Conservation (phyloP, 1,140 invertebrate genomes). For the Globodera rostochiensis region DNA sequence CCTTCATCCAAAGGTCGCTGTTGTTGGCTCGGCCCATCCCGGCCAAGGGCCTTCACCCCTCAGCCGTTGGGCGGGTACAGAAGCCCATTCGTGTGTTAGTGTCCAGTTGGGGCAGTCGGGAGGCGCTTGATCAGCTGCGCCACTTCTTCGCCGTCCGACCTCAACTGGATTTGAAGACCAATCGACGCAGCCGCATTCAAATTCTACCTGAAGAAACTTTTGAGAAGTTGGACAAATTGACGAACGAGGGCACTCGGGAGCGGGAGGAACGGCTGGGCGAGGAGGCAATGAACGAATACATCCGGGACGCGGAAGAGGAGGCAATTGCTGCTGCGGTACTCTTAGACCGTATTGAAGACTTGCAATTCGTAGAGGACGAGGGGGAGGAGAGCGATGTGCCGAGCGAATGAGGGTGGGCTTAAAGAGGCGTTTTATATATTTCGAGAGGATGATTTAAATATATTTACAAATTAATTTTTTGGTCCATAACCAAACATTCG, state of each 20-base stretch:
- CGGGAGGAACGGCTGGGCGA: slow-evolving; percentile 5
- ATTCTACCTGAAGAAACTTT: slow-evolving; percentile 26
- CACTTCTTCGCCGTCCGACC: slow-evolving; percentile 19
- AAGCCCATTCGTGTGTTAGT: slow-evolving; percentile 21
- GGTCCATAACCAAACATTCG: too few species aligned
- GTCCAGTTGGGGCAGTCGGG: slow-evolving; percentile 7
- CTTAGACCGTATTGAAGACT: background rate
- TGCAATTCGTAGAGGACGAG: background rate
- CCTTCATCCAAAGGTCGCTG: background rate
- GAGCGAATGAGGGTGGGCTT: background rate
- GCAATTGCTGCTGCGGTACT: too few species aligned
- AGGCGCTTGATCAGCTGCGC: slow-evolving; percentile 3
- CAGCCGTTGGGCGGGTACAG: background rate
- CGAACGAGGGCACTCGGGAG: background rate
- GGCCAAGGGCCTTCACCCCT: background rate
- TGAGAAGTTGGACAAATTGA: slow-evolving; percentile 1
- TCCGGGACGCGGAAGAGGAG: background rate
- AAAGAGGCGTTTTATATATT: background rate
- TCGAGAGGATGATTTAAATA: background rate
- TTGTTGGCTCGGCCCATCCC: background rate
- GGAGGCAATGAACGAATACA: background rate
- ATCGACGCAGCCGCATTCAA: background rate
- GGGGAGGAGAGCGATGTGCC: background rate
- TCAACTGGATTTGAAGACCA: slow-evolving; percentile 11
- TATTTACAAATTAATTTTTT: too few species aligned